Evolutionary conservation across 1,140 invertebrate species (phyloP).

Genomic region (Scaptomyza graminum): DNA sequence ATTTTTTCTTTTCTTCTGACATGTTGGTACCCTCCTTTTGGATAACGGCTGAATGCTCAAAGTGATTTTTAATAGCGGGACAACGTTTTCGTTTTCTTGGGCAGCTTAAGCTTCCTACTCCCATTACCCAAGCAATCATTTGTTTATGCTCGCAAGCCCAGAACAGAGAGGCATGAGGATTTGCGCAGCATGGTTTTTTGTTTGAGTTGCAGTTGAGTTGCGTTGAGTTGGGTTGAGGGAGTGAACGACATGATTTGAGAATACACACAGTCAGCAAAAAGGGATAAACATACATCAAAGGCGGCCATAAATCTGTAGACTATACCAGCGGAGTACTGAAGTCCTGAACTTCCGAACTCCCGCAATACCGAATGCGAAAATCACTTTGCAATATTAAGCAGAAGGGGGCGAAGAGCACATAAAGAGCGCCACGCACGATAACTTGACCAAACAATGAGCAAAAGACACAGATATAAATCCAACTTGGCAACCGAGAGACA

Average conservation of each 20-base stretch:
- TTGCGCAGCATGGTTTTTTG: not conserved
- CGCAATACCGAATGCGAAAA: slow-evolving; percentile 52
- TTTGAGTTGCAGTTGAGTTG: slow-evolving; percentile 4
- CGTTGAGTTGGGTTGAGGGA: no score
- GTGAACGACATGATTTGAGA: not conserved
- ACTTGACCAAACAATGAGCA: slow-evolving; percentile 66
- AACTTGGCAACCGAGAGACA: slow-evolving; percentile 57
- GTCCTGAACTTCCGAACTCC: not conserved
- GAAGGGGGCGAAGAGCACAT: slow-evolving; percentile 37
- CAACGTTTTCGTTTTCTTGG: slow-evolving; percentile 39
- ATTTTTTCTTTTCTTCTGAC: slow-evolving; percentile 57
- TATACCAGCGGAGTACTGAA: not conserved
- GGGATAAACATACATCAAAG: slow-evolving; percentile 59
- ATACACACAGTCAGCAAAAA: slow-evolving; percentile 64
- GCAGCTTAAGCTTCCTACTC: slow-evolving; percentile 50
- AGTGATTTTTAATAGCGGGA: slow-evolving; percentile 78
- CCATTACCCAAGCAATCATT: slow-evolving; percentile 46
- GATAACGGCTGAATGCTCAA: slow-evolving; percentile 68
- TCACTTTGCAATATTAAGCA: slow-evolving; percentile 52
- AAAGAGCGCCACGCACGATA: slow-evolving; percentile 66
- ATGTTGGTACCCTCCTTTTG: slow-evolving; percentile 42
- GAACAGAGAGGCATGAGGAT: slow-evolving; percentile 7
- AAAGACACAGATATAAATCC: slow-evolving; percentile 69
- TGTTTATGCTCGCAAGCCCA: slow-evolving; percentile 33
- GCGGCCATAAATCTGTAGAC: slow-evolving; percentile 61